These are phyloP conservation scores for Caenorhabditis sp. DNA, from an alignment of 2,888 invertebrate genomes.

Conservation along the genomic window DNA sequence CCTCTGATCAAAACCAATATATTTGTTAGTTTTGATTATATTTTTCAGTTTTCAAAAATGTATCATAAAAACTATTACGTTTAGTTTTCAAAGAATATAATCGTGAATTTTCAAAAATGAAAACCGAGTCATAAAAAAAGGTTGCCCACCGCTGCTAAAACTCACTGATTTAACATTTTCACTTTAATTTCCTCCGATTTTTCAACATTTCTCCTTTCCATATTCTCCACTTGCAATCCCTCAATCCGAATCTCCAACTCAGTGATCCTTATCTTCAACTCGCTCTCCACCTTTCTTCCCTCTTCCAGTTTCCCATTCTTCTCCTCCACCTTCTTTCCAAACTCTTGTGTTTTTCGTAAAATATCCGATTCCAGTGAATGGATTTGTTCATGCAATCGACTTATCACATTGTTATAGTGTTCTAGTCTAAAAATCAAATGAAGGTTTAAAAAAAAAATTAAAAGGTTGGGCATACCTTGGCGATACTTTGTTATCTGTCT, in stretches of 20 bases:
- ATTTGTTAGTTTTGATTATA: too few species aligned
- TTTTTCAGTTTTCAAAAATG: too few species aligned
- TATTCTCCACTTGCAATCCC: not conserved
- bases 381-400: constrained; percentile 11
- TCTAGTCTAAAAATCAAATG: constrained; percentile 20
- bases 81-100: too few species aligned
- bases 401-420: constrained; percentile 18
- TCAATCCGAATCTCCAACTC: not conserved
- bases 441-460: constrained; percentile 2
- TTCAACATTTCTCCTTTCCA: constrained; percentile 1
- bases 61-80: too few species aligned
- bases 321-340: constrained; percentile 6
- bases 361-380: constrained; percentile 14
- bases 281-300: not conserved
- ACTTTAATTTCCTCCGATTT: not conserved
- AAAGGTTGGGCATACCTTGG: too few species aligned
- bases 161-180: constrained; percentile 1
- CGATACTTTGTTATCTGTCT: constrained; percentile 12
- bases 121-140: not conserved
- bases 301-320: constrained; percentile 19
- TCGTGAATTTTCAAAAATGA: not conserved
- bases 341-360: constrained; percentile 15
- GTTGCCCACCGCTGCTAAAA: not conserved
- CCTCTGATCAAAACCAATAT: too few species aligned
- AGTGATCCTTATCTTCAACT: not conserved